Base-by-base conservation (phyloP, 2,113 vertebrate species). In the Aramus guarauna region DNA sequence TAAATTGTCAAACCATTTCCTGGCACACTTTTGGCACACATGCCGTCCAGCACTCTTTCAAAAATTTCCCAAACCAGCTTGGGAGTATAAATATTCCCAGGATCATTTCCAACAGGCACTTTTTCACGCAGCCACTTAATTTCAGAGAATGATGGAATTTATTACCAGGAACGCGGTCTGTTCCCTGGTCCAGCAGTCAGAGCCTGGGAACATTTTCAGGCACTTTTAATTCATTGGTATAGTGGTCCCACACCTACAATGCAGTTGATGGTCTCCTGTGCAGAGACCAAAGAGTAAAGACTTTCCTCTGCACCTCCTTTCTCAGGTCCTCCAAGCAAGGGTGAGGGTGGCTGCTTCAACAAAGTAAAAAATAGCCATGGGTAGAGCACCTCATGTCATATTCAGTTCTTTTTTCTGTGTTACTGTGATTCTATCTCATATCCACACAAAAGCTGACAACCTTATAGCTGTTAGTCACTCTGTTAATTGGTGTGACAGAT, bases 121-220 rank as follows among this genome's bases (percentile, higher is more conserved):
- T 95, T 92, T 96, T 94, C 84, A 93, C 3, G 4, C 45, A 94
- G 84, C 66, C 87, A 85, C 86, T 71, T 91, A 53, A 91, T 87
- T 90, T 90, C 80, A 87, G 47, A 79, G 87, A 56, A 43, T 11
- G 64, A 88, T 39, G 62, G 77, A 87, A 91, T 91, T 81, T 94
- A 60, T 87, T 78, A 92, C 29, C 39, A 87, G 50, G 43, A 96
- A 53, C 6, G 5, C 3, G 1, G 24, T 72, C 47, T 84, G 47
- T 39, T 87, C 74, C 69, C 43, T 87, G 55, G 69, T 58, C 60
- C 60, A 87, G 52, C 39, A 85, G 69, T 60, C 48, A 82, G 58
- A 90, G 81, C 62, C 87, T 96, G 96, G 87, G 81, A 97, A 93
- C 34, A 50, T 66, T 95, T 82, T 76, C 53, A 79, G 62, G 11